These are phyloP conservation scores for Antechinus flavipes DNA, from an alignment of 2,113 vertebrate genomes.

Conservation along the genomic window DNA sequence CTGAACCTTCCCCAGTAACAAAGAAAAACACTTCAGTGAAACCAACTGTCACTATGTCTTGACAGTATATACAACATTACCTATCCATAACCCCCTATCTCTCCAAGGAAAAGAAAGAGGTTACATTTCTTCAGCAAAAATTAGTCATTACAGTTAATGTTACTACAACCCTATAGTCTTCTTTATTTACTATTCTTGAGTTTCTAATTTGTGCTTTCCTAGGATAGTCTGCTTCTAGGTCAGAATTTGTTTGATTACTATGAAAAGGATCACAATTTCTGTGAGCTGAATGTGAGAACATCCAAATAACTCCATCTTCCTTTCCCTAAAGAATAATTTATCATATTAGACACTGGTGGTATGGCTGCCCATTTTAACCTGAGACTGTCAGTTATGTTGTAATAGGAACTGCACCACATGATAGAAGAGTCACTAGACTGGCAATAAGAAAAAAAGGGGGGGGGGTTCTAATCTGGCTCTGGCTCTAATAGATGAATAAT, in stretches of 20 bases:
- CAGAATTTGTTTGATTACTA: constrained; percentile 6
- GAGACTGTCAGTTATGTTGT: background rate
- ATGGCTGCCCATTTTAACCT: background rate
- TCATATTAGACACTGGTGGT: background rate
- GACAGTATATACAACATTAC: background rate
- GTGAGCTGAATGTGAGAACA: background rate
- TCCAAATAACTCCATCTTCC: constrained; percentile 45
- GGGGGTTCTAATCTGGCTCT: background rate
- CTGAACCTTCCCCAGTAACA: background rate
- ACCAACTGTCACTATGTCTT: background rate
- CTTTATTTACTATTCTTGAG: background rate
- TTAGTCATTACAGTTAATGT: background rate
- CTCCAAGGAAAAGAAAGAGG: background rate
- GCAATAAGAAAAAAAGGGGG: background rate
- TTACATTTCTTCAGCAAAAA: background rate
- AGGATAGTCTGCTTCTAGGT: constrained; percentile 20
- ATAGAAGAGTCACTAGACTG: background rate
- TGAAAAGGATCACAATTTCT: background rate
- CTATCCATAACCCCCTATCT: background rate
- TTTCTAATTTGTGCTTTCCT: constrained; percentile 1
- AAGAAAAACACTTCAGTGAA: background rate
- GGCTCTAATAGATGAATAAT: background rate
- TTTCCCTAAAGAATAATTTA: constrained; percentile 43
- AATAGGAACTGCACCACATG: background rate
- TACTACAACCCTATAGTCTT: background rate